Evolutionary conservation across 2,888 invertebrate species (phyloP).

Genomic region (Cataglyphis rosenhaueri): DNA sequence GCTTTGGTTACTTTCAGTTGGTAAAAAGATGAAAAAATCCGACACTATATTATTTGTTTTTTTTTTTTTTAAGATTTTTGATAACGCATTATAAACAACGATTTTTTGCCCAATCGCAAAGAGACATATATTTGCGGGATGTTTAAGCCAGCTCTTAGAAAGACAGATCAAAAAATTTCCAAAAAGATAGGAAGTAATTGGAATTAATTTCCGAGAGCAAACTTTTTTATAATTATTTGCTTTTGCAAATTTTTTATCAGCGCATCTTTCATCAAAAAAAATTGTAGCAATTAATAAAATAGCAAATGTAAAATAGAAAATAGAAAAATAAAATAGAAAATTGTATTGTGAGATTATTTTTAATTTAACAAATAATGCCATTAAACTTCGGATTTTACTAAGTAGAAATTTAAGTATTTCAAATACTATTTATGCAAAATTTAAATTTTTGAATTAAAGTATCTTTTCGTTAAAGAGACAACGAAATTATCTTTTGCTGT

Average conservation of each 20-base stretch:
- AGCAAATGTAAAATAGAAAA: too few species aligned
- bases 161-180: neutral
- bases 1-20: neutral
- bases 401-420: neutral
- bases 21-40: neutral
- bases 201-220: neutral
- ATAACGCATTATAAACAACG: neutral
- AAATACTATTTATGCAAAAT: neutral
- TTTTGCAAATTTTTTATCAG: neutral
- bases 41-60: neutral
- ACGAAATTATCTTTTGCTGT: neutral
- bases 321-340: neutral
- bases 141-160: neutral
- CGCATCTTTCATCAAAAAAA: neutral
- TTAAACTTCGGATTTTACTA: neutral
- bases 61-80: neutral
- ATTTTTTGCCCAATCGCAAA: neutral
- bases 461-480: neutral
- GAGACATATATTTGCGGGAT: neutral
- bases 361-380: neutral
- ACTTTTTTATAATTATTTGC: neutral
- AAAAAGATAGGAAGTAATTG: neutral
- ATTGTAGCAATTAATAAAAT: slow-evolving; percentile 11
- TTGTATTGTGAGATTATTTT: neutral
- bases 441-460: neutral